Evolutionary conservation across 2,113 vertebrate genomes (phyloP).

Genomic region (Leucosticte australis): DNA sequence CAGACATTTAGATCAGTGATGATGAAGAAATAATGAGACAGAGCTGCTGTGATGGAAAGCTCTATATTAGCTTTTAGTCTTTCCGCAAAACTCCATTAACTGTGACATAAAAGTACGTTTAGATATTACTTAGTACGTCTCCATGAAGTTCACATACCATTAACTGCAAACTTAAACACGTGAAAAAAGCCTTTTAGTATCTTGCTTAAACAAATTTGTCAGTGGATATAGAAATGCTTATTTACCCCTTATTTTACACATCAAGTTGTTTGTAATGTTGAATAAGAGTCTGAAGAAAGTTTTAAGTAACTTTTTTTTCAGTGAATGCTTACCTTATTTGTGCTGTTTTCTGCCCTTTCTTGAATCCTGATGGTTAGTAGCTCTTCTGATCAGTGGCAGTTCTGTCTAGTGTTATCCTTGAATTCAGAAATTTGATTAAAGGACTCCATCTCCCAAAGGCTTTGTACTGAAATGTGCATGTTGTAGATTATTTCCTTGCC

Average conservation of each 20-base stretch:
- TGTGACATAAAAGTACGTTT: neutral
- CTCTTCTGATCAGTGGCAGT: neutral
- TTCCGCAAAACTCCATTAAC: neutral
- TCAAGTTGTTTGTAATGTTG: neutral
- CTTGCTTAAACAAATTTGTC: neutral
- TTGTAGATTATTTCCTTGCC: neutral
- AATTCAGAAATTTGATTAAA: neutral
- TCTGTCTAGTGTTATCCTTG: neutral
- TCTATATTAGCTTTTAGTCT: neutral
- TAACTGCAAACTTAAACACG: neutral
- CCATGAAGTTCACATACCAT: neutral
- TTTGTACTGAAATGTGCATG: neutral
- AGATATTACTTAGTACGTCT: neutral
- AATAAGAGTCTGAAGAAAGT: neutral
- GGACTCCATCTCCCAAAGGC: neutral
- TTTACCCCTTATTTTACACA: neutral
- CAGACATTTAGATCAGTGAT: neutral
- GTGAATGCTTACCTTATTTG: neutral
- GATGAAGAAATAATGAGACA: neutral
- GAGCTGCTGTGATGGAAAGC: neutral
- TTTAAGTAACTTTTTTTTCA: neutral
- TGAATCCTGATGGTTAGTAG: neutral
- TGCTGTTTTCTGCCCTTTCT: neutral
- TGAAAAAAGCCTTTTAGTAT: neutral
- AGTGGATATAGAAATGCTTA: neutral